A percentile compares a stretch with the other conserved stretches of the same genome.
These are phyloP conservation scores for Chaitophorus viminalis DNA, from an alignment of 2,888 invertebrate species.

Conservation along the genomic window DNA sequence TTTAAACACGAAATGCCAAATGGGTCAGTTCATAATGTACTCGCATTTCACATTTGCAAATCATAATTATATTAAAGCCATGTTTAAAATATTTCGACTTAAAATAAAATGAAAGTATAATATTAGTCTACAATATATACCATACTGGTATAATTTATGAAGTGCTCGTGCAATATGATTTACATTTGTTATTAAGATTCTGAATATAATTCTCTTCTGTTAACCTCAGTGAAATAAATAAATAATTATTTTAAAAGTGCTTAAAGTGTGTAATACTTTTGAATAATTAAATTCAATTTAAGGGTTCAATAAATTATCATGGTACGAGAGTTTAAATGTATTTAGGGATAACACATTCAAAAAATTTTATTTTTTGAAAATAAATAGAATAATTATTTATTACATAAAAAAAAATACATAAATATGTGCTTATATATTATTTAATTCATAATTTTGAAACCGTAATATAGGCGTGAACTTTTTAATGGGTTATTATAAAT, in stretches of 20 bases:
- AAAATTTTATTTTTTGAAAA: neutral
- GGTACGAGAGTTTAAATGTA: neutral
- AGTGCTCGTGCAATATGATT: neutral
- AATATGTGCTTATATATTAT: no score
- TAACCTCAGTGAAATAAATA: neutral
- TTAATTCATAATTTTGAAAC: no score
- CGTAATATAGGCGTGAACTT: no score
- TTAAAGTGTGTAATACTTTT: neutral
- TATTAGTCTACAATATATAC: neutral
- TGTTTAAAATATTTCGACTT: neutral
- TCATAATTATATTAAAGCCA: neutral
- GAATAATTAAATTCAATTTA: conserved; percentile 11
- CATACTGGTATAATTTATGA: neutral
- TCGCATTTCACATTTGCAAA: neutral
- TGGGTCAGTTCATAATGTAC: neutral
- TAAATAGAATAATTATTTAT: neutral
- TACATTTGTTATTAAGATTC: neutral
- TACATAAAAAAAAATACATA: neutral
- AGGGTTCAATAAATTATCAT: neutral
- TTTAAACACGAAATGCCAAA: neutral
- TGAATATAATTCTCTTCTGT: neutral
- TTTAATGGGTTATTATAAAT: no score
- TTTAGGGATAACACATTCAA: neutral
- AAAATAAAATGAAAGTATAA: neutral
- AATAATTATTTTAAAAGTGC: neutral